Evolutionary conservation across 2,888 invertebrate species (phyloP), one percentile per base, ranked within the genome.

Genomic region (Metallyticus violacea): DNA sequence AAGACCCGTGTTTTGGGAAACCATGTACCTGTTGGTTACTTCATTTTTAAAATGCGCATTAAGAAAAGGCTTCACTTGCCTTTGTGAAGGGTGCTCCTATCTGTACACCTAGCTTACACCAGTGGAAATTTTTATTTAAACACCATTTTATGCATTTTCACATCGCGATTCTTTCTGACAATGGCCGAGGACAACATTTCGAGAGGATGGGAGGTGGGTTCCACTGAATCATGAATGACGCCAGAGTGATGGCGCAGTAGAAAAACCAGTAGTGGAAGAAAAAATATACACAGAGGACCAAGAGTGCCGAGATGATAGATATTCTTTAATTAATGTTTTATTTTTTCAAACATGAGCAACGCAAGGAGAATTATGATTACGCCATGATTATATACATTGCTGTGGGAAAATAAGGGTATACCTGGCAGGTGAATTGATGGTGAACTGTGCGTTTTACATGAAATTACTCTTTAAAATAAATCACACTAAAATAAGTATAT

Each of bases 311-410:
- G 83, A 83, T 83, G 83, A 83, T 83, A 83, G 83, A 83, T 83
- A 83, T 83, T 83, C 77, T 83, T 83, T 83, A 83, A 83, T 83
- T 83, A 83, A 83, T 83, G 83, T 83, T 83, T 83, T 83, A 83
- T 83, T 77, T 83, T 83, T 83, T 83, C 7, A 81, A 81, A 81
- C 62, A 81, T 26, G n/a, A n/a, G n/a, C 22, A 62, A 62, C 40
- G 40, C 40, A 62, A 62, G 15, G 40, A 62, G 40, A 62, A 62
- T 62, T 62, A 62, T 62, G 40, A 62, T 62, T 62, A 62, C 22
- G 40, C 40, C 40, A 62, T 62, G 40, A 62, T 62, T 62, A 62
- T 62, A 62, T 62, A 22, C 40, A 62, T 15, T 62, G 40, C 40
- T 62, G 15, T 15, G 40, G 40, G 40, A 62, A 62, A 15, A 62